Percentiles rank a stretch among this genome's conserved stretches.
Conservation (phyloP, 1,140 invertebrate species). For the Kradibia gibbosae region DNA sequence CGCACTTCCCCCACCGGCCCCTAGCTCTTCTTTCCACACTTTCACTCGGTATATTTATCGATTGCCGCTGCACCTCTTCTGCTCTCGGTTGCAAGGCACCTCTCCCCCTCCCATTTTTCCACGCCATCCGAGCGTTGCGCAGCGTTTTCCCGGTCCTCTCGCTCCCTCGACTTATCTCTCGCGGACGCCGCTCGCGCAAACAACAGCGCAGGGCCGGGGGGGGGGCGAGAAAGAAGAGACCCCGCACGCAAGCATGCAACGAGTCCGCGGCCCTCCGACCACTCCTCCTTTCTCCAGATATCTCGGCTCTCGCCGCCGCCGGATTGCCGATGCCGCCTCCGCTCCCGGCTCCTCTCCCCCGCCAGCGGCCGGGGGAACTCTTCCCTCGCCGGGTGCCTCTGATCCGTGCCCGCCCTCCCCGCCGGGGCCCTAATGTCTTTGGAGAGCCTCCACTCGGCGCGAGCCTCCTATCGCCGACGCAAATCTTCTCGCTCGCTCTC, state of each 20-base stretch:
- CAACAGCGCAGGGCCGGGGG: neutral
- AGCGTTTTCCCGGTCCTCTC: constrained; percentile 20
- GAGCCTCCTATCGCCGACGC: neutral
- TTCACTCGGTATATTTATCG: constrained; percentile 72
- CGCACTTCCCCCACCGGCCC: constrained; percentile 51
- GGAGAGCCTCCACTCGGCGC: neutral
- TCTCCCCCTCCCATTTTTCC: constrained; percentile 36
- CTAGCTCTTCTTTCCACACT: constrained; percentile 33
- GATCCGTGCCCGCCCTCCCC: neutral
- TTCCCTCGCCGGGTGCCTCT: neutral
- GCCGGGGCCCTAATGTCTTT: neutral
- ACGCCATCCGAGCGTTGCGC: neutral
- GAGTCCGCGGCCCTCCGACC: constrained; percentile 23
- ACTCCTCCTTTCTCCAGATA: constrained; percentile 31
- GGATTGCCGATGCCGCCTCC: neutral
- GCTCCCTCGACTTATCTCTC: neutral
- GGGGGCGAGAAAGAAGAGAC: neutral
- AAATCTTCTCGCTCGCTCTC: constrained; percentile 26
- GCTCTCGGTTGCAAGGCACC: constrained; percentile 39
- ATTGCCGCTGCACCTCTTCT: constrained; percentile 64
- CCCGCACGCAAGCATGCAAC: constrained; percentile 24
- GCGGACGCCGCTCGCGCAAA: constrained; percentile 22
- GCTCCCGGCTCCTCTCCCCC: neutral
- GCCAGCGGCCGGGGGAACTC: neutral
- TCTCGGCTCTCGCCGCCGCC: neutral